Conservation (phyloP, 2,113 vertebrate species). For the Pao palembangensis region DNA sequence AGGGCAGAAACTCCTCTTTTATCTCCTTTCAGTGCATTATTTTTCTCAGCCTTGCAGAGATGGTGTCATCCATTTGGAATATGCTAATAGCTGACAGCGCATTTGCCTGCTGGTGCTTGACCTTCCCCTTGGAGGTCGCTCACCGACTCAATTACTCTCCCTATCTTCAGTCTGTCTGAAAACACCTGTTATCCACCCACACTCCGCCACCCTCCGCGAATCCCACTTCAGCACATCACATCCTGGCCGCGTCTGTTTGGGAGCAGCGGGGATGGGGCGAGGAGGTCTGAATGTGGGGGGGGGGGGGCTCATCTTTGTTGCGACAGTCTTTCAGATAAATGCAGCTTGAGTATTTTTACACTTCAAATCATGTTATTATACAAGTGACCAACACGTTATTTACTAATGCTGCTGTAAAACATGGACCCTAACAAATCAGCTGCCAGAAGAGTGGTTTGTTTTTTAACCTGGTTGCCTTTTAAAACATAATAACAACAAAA, state of each 20-base stretch:
- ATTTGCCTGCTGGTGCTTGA: constrained; percentile 80
- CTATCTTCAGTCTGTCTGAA: constrained; percentile 78
- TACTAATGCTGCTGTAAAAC: constrained; percentile 19
- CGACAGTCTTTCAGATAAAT: not conserved
- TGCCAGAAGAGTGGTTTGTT: constrained; percentile 25
- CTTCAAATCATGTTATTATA: constrained; percentile 24
- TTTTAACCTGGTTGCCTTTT: constrained; percentile 29
- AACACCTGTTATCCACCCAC: constrained; percentile 78
- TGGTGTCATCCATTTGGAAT: constrained; percentile 75
- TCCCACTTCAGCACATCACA: constrained; percentile 58
- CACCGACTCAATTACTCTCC: constrained; percentile 78
- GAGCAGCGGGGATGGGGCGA: constrained; percentile 48
- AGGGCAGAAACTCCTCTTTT: constrained; percentile 40
- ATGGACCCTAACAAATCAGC: constrained; percentile 16
- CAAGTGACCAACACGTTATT: constrained; percentile 20
- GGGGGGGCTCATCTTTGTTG: constrained; percentile 3
- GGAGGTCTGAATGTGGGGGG: constrained; percentile 18
- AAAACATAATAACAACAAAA: constrained; percentile 7
- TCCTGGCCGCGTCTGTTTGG: constrained; percentile 55
- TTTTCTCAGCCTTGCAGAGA: constrained; percentile 64
- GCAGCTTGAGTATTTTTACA: constrained; percentile 2
- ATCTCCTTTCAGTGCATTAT: constrained; percentile 14
- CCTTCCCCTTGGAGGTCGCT: constrained; percentile 80
- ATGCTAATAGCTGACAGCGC: constrained; percentile 80
- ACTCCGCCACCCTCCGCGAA: constrained; percentile 66